Conservation (phyloP, 2,888 invertebrate species). For the Caenorhabditis sp. region DNA sequence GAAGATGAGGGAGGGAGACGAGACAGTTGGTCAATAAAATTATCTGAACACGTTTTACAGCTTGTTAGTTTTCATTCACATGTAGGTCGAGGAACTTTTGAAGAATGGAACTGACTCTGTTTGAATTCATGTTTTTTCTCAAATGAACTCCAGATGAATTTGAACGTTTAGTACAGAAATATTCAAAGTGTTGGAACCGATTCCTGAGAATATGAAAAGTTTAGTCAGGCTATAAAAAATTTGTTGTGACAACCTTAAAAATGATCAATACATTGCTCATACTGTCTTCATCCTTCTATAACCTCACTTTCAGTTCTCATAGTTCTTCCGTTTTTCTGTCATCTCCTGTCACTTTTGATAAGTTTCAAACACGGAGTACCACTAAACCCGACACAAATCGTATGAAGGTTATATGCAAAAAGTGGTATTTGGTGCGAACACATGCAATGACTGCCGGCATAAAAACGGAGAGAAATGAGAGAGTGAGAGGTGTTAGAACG, state of each 20-base stretch:
- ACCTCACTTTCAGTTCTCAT: too few relatives aligned
- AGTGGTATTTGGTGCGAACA: slow-evolving; percentile 41
- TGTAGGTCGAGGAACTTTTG: slow-evolving; percentile 19
- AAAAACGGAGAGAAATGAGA: slow-evolving; percentile 12
- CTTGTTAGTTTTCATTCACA: slow-evolving; percentile 20
- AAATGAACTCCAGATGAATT: too few relatives aligned
- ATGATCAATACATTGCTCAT: too few relatives aligned
- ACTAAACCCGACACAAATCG: slow-evolving; percentile 49
- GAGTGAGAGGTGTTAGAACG: slow-evolving; percentile 1
- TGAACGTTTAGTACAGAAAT: too few relatives aligned
- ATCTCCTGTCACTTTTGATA: not conserved
- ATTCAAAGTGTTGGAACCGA: too few relatives aligned
- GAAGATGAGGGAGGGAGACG: slow-evolving; percentile 9
- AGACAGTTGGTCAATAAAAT: slow-evolving; percentile 53
- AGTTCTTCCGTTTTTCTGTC: not conserved
- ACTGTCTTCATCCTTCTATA: too few relatives aligned
- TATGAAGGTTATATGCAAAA: slow-evolving; percentile 60
- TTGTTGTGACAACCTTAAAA: too few relatives aligned
- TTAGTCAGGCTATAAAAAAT: too few relatives aligned
- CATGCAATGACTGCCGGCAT: slow-evolving; percentile 9
- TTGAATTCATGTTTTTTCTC: not conserved
- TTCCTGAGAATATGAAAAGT: too few relatives aligned
- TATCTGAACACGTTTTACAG: slow-evolving; percentile 41
- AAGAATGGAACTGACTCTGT: not conserved
- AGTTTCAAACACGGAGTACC: slow-evolving; percentile 26